phyloP scores from a whole-genome alignment of 2,113 vertebrate species.

The Tetrao urogallus region DNA sequence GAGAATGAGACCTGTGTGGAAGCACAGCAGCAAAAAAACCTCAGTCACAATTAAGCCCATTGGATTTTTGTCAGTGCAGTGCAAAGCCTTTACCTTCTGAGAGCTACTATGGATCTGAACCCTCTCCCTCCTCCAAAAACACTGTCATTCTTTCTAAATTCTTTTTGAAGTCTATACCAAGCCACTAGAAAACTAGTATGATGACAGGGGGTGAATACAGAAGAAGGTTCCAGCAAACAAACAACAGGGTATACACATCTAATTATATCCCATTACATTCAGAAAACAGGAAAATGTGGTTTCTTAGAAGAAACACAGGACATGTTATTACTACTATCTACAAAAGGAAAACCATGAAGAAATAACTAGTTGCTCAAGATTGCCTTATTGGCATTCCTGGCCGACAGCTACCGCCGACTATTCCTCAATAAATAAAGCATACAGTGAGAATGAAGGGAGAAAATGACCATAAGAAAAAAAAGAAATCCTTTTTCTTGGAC shows the following conservation, averaged over 20 bases:
- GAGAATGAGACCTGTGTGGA: not conserved
- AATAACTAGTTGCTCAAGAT: constrained; percentile 1
- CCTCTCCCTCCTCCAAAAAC: not conserved
- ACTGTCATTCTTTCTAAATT: not conserved
- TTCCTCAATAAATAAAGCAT: not conserved
- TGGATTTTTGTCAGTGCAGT: not conserved
- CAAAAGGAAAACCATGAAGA: not conserved
- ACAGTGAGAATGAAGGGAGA: not conserved
- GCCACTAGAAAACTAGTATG: not conserved
- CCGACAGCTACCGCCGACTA: not conserved
- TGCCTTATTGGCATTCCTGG: not conserved
- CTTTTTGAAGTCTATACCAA: not conserved
- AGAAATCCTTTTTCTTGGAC: not conserved
- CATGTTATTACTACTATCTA: not conserved
- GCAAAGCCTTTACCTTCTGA: not conserved
- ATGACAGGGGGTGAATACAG: not conserved
- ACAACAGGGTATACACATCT: not conserved
- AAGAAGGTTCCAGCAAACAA: not conserved
- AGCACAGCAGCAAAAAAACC: not conserved
- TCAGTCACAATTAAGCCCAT: not conserved
- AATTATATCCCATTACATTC: constrained; percentile 1
- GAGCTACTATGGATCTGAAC: not conserved
- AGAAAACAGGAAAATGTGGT: constrained; percentile 30
- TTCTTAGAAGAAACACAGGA: not conserved
- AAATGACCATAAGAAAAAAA: not conserved